Conservation (phyloP, 1,140 invertebrate species). For the Scaptomyza pallida region DNA sequence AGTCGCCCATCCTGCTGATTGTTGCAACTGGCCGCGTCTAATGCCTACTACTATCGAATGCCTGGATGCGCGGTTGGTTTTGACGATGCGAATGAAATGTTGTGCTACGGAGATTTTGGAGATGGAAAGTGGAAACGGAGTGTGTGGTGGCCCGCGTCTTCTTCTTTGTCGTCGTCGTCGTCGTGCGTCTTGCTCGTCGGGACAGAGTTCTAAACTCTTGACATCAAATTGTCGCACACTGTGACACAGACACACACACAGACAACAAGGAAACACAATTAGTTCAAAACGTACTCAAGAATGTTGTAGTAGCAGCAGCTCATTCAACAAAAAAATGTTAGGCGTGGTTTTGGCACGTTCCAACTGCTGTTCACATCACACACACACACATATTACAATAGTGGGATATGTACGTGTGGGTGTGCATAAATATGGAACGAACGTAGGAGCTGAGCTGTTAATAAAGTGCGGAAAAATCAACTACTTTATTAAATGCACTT, state of each 20-base stretch:
- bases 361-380: not conserved
- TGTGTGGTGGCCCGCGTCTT: slow-evolving; percentile 11
- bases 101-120: not conserved
- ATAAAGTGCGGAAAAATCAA: not conserved
- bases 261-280: slow-evolving; percentile 41
- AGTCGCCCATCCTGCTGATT: slow-evolving; percentile 72
- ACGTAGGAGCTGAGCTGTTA: not conserved
- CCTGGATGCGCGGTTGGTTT: slow-evolving; percentile 9
- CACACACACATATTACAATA: not conserved
- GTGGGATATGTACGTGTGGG: slow-evolving; percentile 4
- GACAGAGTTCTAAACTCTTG: slow-evolving; percentile 76
- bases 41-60: slow-evolving; percentile 1
- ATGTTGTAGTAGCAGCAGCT: slow-evolving; percentile 11
- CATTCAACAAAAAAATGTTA: slow-evolving; percentile 36
- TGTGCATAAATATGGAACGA: slow-evolving; percentile 23
- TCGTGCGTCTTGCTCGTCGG: slow-evolving; percentile 62
- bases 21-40: slow-evolving; percentile 10
- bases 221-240: slow-evolving; percentile 75
- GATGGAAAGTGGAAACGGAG: slow-evolving; percentile 7
- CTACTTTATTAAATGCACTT: not conserved
- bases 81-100: slow-evolving; percentile 6
- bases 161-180: slow-evolving; percentile 5
- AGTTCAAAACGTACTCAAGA: slow-evolving; percentile 30
- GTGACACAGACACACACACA: not conserved
- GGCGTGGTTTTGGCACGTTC: slow-evolving; percentile 48